Percentiles rank a stretch among this genome's conserved stretches.
Conservation (phyloP, 2,113 vertebrate genomes). For the Lepus americanus region DNA sequence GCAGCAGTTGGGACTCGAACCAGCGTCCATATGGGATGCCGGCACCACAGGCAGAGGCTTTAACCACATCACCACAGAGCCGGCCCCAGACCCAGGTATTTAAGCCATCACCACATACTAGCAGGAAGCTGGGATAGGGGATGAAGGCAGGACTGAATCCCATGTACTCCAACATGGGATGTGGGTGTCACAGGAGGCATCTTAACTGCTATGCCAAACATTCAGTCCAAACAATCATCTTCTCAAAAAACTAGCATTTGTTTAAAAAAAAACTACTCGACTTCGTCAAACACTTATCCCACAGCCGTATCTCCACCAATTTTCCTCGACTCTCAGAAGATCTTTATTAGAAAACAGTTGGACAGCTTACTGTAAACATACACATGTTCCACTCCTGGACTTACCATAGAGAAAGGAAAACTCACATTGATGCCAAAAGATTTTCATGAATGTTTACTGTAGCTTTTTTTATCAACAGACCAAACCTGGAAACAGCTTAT, state of each 20-base stretch:
- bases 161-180: too few relatives aligned
- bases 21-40: too few relatives aligned
- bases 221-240: too few relatives aligned
- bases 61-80: too few relatives aligned
- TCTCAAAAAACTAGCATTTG: neutral
- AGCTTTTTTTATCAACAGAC: neutral
- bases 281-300: neutral
- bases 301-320: neutral
- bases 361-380: neutral
- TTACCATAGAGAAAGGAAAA: neutral
- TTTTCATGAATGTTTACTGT: neutral
- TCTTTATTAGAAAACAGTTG: neutral
- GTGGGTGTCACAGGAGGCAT: too few relatives aligned
- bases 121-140: too few relatives aligned
- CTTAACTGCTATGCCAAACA: too few relatives aligned
- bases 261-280: neutral
- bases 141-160: too few relatives aligned
- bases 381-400: neutral
- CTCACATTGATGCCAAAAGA: neutral
- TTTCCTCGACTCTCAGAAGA: neutral
- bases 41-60: too few relatives aligned
- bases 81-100: too few relatives aligned
- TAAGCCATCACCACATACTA: too few relatives aligned
- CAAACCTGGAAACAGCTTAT: neutral
- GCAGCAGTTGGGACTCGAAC: too few relatives aligned